These are phyloP conservation scores for Poeciliopsis turneri DNA, from an alignment of 2,797 vertebrate genomes.

Conservation along the genomic window DNA sequence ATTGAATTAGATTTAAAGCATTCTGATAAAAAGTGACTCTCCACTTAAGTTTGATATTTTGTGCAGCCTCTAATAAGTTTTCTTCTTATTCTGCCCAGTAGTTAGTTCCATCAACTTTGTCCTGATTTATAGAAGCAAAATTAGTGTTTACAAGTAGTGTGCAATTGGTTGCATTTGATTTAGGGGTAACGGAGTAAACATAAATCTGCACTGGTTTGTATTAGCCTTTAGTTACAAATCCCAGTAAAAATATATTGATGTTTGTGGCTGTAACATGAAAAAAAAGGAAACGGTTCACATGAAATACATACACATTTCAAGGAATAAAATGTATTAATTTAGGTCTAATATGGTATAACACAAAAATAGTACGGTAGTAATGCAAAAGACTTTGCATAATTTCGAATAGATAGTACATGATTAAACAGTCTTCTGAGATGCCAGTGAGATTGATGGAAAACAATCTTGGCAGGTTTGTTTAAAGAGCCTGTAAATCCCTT, in stretches of 20 bases:
- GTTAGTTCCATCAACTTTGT: neutral
- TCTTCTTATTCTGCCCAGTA: neutral
- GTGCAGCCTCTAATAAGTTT: neutral
- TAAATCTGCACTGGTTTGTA: neutral
- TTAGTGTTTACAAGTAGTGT: neutral
- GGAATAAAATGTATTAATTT: neutral
- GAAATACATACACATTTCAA: neutral
- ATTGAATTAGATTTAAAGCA: neutral
- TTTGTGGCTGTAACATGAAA: neutral
- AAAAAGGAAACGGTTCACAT: neutral
- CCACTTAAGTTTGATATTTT: neutral
- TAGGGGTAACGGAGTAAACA: neutral
- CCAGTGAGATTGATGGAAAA: neutral
- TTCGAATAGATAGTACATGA: neutral
- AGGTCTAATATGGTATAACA: neutral
- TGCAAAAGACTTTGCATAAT: neutral
- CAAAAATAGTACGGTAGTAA: neutral
- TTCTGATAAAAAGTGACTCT: neutral
- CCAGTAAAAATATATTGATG: neutral
- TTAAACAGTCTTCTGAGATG: neutral
- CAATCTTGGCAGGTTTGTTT: conserved; percentile 17
- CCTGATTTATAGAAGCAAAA: neutral
- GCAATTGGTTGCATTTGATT: neutral
- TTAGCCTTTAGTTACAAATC: no score
- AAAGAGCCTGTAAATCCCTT: conserved; percentile 25